These are phyloP conservation scores for Tillus elongatus DNA, from an alignment of 2,888 invertebrate genomes.

Conservation along the genomic window DNA sequence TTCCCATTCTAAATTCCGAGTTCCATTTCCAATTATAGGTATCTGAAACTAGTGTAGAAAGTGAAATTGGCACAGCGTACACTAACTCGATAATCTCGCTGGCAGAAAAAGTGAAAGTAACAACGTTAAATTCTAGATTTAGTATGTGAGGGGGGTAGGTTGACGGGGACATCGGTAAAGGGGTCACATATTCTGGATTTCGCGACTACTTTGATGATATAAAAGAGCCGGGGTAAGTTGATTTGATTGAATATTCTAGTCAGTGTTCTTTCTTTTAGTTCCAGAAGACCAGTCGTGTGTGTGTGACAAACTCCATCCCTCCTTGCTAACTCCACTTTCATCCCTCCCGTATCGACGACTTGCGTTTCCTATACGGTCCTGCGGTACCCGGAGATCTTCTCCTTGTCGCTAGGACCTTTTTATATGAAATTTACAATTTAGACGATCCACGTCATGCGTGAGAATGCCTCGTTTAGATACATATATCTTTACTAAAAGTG, in stretches of 20 bases:
- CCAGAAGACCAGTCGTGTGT: conserved; percentile 39
- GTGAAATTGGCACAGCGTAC: not conserved
- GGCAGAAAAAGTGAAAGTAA: conserved; percentile 14
- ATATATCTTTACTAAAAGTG: too few relatives aligned
- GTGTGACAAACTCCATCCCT: conserved; percentile 14
- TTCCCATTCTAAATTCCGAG: too few relatives aligned
- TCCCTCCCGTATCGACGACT: too few relatives aligned
- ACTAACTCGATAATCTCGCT: conserved; percentile 2
- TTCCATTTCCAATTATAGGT: too few relatives aligned
- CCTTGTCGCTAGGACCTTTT: not conserved
- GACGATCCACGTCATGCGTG: not conserved
- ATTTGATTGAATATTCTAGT: conserved; percentile 42
- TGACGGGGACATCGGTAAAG: conserved; percentile 38
- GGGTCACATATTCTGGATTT: conserved; percentile 39
- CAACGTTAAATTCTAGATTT: conserved; percentile 28
- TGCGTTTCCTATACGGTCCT: not conserved
- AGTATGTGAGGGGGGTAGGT: too few relatives aligned
- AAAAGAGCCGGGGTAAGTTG: conserved; percentile 36
- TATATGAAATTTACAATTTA: not conserved
- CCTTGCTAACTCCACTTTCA: too few relatives aligned
- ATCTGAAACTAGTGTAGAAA: too few relatives aligned
- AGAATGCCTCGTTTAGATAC: not conserved
- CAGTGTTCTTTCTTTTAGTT: conserved; percentile 40
- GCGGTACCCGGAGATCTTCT: not conserved
- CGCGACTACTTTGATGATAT: conserved; percentile 37